phyloP scores from a whole-genome alignment of 2,888 invertebrate species.

The Lithodes maja region DNA sequence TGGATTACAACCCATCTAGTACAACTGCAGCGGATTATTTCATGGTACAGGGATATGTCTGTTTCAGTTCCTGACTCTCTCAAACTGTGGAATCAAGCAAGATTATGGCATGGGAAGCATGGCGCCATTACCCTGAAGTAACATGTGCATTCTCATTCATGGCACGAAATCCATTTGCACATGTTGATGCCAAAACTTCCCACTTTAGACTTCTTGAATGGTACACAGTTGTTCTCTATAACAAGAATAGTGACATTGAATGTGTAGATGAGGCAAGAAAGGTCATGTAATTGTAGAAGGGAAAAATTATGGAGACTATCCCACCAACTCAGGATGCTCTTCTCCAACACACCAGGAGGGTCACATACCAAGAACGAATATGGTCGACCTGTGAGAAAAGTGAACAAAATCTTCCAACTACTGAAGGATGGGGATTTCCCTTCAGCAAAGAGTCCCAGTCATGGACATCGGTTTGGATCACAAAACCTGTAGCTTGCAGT shows the following conservation, averaged over 20 bases:
- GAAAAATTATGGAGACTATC: slow-evolving; percentile 24
- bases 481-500: slow-evolving; percentile 2
- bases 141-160: neutral
- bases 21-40: slow-evolving; percentile 16
- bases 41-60: slow-evolving; percentile 22
- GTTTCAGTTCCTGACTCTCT: neutral
- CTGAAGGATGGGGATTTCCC: neutral
- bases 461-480: neutral
- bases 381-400: slow-evolving; percentile 18
- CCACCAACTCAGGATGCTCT: slow-evolving; percentile 29
- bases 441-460: neutral
- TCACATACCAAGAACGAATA: slow-evolving; percentile 9
- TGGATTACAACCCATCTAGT: slow-evolving; percentile 29
- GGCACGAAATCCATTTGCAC: neutral
- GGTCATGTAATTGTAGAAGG: slow-evolving; percentile 7
- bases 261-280: neutral
- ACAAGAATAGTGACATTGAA: neutral
- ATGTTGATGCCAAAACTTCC: neutral
- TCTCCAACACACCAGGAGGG: neutral
- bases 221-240: slow-evolving; percentile 6
- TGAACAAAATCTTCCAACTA: neutral
- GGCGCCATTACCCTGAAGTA: neutral
- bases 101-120: neutral
- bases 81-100: neutral
- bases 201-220: neutral